phyloP scores from a whole-genome alignment of 2,888 invertebrate species.

The Plemyria rubiginata region DNA sequence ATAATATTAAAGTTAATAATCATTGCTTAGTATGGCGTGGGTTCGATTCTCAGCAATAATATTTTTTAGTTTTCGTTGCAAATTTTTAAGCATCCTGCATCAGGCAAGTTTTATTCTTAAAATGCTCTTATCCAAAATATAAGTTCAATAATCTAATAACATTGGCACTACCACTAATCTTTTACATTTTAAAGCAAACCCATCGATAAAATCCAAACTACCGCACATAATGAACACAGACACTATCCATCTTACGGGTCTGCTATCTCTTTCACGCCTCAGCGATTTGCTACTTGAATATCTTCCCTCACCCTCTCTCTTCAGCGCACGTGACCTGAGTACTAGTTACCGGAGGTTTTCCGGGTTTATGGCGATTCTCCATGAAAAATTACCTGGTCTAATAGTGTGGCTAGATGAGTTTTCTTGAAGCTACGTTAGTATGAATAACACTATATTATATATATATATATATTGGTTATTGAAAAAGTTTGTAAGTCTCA shows the following conservation, averaged over 20 bases:
- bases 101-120: too few relatives aligned
- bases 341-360: conserved; percentile 60
- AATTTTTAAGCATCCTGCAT: too few relatives aligned
- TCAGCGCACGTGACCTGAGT: conserved; percentile 67
- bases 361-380: conserved; percentile 68
- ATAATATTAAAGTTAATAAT: too few relatives aligned
- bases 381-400: conserved; percentile 75
- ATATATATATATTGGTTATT: conserved; percentile 9
- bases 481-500: not conserved
- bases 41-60: too few relatives aligned
- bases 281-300: not conserved
- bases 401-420: conserved; percentile 61
- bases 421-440: conserved; percentile 27
- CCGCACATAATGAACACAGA: conserved; percentile 31
- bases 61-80: too few relatives aligned
- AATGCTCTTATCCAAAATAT: not conserved
- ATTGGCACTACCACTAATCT: conserved; percentile 8
- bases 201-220: conserved; percentile 31
- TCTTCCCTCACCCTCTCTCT: conserved; percentile 45
- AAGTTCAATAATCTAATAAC: not conserved
- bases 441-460: too few relatives aligned
- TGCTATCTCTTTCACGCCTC: conserved; percentile 43
- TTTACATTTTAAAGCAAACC: conserved; percentile 24
- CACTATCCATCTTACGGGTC: conserved; percentile 55
- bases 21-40: too few relatives aligned